phyloP scores from a whole-genome alignment of 2,797 vertebrate species.

The Intellagama lesueurii region DNA sequence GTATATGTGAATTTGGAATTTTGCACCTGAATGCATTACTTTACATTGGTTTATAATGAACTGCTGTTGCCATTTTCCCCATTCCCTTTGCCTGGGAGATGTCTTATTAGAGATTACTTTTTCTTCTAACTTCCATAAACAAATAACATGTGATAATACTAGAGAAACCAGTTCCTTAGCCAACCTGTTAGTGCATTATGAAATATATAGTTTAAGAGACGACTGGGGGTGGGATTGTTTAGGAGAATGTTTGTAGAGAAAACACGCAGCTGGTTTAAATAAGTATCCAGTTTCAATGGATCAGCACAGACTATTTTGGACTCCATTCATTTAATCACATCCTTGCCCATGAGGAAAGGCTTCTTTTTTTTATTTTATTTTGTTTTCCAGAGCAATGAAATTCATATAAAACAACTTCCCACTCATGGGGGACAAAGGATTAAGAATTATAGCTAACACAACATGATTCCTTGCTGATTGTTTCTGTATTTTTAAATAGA shows the following conservation, averaged over 20 bases:
- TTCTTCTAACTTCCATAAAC: too few species aligned
- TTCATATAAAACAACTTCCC: constrained; percentile 45
- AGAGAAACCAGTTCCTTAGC: background rate
- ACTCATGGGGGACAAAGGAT: constrained; percentile 45
- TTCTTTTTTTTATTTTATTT: too few species aligned
- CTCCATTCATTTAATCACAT: background rate
- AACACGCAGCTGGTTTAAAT: constrained; percentile 38
- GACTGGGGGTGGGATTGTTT: accelerated
- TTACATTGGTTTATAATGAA: background rate
- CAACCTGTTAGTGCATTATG: background rate
- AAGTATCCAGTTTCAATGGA: constrained; percentile 24
- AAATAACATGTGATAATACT: background rate
- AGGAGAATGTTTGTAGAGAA: background rate
- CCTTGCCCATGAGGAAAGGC: background rate
- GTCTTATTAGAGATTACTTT: too few species aligned
- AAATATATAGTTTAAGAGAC: background rate
- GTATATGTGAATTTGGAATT: background rate
- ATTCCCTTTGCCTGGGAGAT: background rate
- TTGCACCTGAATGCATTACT: background rate
- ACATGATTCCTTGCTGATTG: constrained; percentile 53
- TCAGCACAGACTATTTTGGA: constrained; percentile 13
- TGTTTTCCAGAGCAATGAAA: constrained; percentile 28
- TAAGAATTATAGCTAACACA: constrained; percentile 61
- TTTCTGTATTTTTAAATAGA: constrained; percentile 55
- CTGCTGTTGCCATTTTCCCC: background rate